A percentile compares a stretch with the other conserved stretches of the same genome.
Conservation (phyloP, 37 sponge, comb jelly and placozoan genomes). For the Bolinopsis microptera region DNA sequence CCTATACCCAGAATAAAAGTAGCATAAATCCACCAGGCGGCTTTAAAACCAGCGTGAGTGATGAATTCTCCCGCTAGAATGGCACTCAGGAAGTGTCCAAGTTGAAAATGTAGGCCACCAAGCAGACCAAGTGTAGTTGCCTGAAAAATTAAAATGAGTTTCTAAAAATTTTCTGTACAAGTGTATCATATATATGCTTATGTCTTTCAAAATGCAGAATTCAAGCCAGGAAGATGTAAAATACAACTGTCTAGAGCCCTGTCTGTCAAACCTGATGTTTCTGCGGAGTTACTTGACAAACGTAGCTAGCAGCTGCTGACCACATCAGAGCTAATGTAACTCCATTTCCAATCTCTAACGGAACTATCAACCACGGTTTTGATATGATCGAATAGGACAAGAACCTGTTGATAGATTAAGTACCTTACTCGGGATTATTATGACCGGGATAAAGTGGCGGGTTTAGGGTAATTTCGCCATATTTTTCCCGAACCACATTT, state of each 20-base stretch:
- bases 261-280: conserved; percentile 36
- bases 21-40: conserved; percentile 35
- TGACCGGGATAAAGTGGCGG: too few relatives aligned
- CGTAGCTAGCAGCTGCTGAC: conserved; percentile 40
- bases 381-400: conserved; percentile 32
- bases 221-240: neutral
- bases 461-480: too few relatives aligned
- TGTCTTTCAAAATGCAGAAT: too few relatives aligned
- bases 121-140: conserved; percentile 37
- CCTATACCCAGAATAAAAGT: conserved; percentile 12
- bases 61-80: conserved; percentile 25
- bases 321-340: conserved; percentile 23
- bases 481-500: too few relatives aligned
- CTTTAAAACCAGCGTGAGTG: conserved; percentile 33
- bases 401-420: neutral
- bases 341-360: conserved; percentile 50
- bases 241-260: neutral
- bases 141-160: neutral
- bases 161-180: too few relatives aligned
- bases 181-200: neutral
- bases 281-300: conserved; percentile 2
- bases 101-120: conserved; percentile 24
- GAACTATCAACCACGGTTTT: conserved; percentile 23
- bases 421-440: too few relatives aligned
- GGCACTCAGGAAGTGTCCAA: conserved; percentile 49